A percentile compares a stretch with the other conserved stretches of the same genome.
These are phyloP conservation scores for Tromatobia lineatoria DNA, from an alignment of 2,888 invertebrate species.

Conservation along the genomic window DNA sequence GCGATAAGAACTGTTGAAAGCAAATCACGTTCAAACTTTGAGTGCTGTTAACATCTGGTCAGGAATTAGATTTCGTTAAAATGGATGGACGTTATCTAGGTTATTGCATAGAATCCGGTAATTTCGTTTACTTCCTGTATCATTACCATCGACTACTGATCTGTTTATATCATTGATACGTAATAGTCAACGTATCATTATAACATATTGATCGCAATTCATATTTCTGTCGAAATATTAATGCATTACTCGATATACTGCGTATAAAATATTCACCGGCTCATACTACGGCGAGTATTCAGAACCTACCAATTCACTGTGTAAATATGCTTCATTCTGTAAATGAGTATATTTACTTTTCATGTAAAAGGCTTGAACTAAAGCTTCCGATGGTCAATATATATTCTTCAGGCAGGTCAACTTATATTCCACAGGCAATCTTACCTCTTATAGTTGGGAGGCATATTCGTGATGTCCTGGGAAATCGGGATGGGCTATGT, in stretches of 20 bases:
- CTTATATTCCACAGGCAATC: too few relatives aligned
- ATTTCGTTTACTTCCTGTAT: neutral
- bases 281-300: neutral
- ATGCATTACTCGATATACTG: constrained; percentile 11
- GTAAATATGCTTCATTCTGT: too few relatives aligned
- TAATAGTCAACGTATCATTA: neutral
- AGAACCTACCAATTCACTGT: too few relatives aligned
- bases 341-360: too few relatives aligned
- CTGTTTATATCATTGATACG: neutral
- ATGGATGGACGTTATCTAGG: neutral
- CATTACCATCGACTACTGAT: neutral
- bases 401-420: too few relatives aligned
- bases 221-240: constrained; percentile 35
- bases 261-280: neutral
- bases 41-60: neutral
- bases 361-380: too few relatives aligned
- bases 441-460: too few relatives aligned
- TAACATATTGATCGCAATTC: constrained; percentile 38
- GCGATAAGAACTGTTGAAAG: constrained; percentile 5
- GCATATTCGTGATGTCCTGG: too few relatives aligned
- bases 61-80: neutral
- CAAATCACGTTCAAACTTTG: neutral
- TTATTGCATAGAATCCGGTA: neutral
- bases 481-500: too few relatives aligned
- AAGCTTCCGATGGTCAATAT: too few relatives aligned